Percentiles rank a stretch among this genome's conserved stretches.
These are phyloP conservation scores for Glaucopsyche alexis DNA, from an alignment of 2,888 invertebrate genomes.

Conservation along the genomic window DNA sequence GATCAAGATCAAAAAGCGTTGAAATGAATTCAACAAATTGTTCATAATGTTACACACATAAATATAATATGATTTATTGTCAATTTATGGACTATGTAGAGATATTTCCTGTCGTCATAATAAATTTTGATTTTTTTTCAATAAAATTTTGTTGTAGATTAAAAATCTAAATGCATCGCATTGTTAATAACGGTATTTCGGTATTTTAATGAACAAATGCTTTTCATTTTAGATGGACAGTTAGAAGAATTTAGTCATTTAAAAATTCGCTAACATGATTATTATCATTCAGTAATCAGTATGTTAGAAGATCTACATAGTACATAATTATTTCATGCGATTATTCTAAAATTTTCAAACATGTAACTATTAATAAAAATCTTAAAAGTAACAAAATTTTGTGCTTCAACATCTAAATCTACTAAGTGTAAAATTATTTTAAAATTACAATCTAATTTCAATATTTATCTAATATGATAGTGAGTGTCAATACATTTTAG, in stretches of 20 bases:
- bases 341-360: slow-evolving; percentile 48
- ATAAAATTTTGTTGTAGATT: no score
- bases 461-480: slow-evolving; percentile 34
- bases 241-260: not conserved
- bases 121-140: no score
- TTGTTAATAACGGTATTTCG: no score
- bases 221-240: not conserved
- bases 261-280: not conserved
- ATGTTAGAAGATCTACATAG: slow-evolving; percentile 26
- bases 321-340: slow-evolving; percentile 28
- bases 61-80: not conserved
- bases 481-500: slow-evolving; percentile 15
- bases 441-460: slow-evolving; percentile 48
- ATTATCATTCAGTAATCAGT: not conserved
- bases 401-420: slow-evolving; percentile 74
- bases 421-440: slow-evolving; percentile 64
- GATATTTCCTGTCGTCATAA: not conserved
- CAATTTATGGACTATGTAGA: slow-evolving; percentile 20
- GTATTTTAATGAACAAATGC: no score
- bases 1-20: not conserved
- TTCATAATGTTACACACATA: not conserved
- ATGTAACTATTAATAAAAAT: slow-evolving; percentile 53
- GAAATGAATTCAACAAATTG: not conserved
- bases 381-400: slow-evolving; percentile 60
- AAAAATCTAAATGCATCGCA: no score